These are phyloP conservation scores for Cylloceria caligata DNA, from an alignment of 2,888 invertebrate species.

Conservation along the genomic window DNA sequence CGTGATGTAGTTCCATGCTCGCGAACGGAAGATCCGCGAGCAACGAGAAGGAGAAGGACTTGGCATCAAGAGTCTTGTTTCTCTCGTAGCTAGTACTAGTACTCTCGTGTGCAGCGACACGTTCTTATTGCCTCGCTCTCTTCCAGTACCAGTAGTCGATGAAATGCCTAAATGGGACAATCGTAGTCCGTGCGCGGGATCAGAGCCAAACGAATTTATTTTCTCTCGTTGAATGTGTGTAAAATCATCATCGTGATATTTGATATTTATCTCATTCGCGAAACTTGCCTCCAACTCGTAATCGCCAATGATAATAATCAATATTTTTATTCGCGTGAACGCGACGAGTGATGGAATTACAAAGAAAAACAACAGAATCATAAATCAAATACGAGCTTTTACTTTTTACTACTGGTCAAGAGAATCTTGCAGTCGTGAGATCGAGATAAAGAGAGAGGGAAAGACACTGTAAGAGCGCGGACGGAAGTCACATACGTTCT, in stretches of 20 bases:
- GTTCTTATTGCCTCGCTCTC: neutral
- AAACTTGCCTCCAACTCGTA: neutral
- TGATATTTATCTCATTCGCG: neutral
- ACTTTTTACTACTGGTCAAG: neutral
- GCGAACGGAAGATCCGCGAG: slow-evolving; percentile 43
- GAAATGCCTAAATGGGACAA: slow-evolving; percentile 59
- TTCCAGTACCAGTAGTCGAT: slow-evolving; percentile 27
- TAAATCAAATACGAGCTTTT: slow-evolving; percentile 11
- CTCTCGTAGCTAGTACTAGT: slow-evolving; percentile 5
- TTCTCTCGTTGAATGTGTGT: slow-evolving; percentile 23
- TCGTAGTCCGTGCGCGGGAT: slow-evolving; percentile 56
- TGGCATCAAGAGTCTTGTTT: slow-evolving; percentile 28
- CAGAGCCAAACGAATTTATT: slow-evolving; percentile 57
- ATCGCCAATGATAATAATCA: neutral
- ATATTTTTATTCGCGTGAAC: neutral
- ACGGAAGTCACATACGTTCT: slow-evolving; percentile 21
- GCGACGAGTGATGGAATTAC: slow-evolving; percentile 9
- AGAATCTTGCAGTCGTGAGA: neutral
- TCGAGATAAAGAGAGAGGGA: neutral
- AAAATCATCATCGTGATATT: slow-evolving; percentile 7
- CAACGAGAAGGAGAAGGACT: slow-evolving; percentile 30
- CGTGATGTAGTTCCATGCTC: slow-evolving; percentile 6
- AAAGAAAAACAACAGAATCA: neutral
- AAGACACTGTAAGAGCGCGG: neutral
- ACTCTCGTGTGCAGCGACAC: slow-evolving; percentile 15